Conservation (phyloP, 2,888 invertebrate genomes). For the Koerneria pararmatus region DNA sequence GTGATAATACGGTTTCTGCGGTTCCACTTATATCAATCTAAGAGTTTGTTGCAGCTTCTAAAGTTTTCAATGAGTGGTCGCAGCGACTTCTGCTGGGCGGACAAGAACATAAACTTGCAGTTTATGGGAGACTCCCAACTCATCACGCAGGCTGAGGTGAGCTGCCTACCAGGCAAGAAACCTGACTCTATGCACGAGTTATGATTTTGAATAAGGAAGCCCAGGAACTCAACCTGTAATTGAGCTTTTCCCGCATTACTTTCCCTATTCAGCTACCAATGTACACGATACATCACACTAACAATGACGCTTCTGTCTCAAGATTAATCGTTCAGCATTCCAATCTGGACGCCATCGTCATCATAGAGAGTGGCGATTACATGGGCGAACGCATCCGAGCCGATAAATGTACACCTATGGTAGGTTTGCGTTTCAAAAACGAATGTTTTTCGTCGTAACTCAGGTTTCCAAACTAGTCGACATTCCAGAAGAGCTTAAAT, state of each 20-base stretch:
- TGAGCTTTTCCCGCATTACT: no score
- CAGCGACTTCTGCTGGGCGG: slow-evolving; percentile 67
- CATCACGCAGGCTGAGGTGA: slow-evolving; percentile 66
- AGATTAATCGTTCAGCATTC: slow-evolving; percentile 39
- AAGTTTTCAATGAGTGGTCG: slow-evolving; percentile 64
- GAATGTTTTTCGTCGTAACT: no score
- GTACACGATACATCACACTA: no score
- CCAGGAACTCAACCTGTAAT: no score
- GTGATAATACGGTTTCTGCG: neutral
- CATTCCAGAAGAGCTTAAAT: no score
- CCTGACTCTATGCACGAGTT: neutral
- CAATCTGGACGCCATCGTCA: slow-evolving; percentile 45
- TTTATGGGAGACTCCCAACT: slow-evolving; percentile 39
- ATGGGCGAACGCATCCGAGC: slow-evolving; percentile 33
- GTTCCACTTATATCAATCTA: neutral
- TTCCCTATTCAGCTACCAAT: no score
- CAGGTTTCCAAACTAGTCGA: no score
- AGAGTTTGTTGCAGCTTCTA: slow-evolving; percentile 59
- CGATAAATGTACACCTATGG: slow-evolving; percentile 35
- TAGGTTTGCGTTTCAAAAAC: slow-evolving; percentile 18
- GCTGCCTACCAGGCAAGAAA: slow-evolving; percentile 29
- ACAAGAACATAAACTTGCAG: slow-evolving; percentile 64
- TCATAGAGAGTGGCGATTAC: slow-evolving; percentile 39
- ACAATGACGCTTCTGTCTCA: neutral
- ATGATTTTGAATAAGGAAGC: no score